phyloP scores from a whole-genome alignment of 2,888 invertebrate species.

The Argyresthia albistria region DNA sequence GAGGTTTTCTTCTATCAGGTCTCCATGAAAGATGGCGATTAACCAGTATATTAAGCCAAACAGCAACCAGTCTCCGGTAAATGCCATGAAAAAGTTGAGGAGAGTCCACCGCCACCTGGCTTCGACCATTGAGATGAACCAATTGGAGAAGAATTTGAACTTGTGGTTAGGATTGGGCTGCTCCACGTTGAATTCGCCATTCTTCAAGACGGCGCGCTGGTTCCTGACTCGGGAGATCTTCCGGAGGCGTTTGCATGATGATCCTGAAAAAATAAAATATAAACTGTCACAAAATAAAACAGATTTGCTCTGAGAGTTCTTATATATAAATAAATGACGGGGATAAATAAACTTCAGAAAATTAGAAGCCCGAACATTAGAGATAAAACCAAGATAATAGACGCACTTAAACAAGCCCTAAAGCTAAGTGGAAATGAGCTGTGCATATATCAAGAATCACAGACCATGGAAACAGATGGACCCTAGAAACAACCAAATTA shows the following conservation, averaged over 20 bases:
- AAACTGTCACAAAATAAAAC: no score
- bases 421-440: conserved; percentile 10
- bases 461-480: background rate
- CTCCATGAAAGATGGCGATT: conserved; percentile 91
- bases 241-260: no score
- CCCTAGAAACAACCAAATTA: background rate
- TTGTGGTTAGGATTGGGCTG: conserved; percentile 74
- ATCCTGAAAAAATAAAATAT: no score
- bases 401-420: background rate
- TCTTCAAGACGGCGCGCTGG: conserved; percentile 83
- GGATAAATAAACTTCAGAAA: background rate
- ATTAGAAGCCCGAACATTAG: background rate
- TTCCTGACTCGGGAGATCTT: conserved; percentile 11
- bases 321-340: no score
- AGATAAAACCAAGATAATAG: background rate
- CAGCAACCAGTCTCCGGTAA: conserved; percentile 88
- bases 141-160: conserved; percentile 76
- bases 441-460: conserved; percentile 6
- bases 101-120: conserved; percentile 95
- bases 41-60: conserved; percentile 95
- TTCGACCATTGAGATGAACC: conserved; percentile 88
- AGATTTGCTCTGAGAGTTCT: no score
- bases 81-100: conserved; percentile 86
- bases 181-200: conserved; percentile 91
- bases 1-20: conserved; percentile 79